Evolutionary conservation across 2,888 invertebrate genomes (phyloP).

Genomic region (Drosophila ustulata): DNA sequence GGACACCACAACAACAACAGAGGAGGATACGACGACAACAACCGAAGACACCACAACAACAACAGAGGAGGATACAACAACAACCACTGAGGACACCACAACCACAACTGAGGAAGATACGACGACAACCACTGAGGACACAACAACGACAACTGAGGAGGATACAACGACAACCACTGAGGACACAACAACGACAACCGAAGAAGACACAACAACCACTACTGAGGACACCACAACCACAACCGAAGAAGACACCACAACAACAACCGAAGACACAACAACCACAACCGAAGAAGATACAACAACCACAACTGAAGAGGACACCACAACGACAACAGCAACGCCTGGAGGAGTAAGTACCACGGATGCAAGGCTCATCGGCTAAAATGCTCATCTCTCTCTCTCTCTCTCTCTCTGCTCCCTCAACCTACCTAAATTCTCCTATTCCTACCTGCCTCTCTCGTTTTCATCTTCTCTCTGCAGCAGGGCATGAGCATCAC

Average conservation of each 20-base stretch:
- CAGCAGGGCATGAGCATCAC: neutral
- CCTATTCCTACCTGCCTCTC: neutral
- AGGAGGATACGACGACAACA: too few relatives aligned
- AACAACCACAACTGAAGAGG: neutral
- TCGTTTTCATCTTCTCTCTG: neutral
- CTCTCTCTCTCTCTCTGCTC: neutral
- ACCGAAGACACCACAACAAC: too few relatives aligned
- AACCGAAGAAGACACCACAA: neutral
- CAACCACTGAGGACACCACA: too few relatives aligned
- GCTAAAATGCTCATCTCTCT: neutral
- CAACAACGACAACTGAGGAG: neutral
- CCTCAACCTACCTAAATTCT: too few relatives aligned
- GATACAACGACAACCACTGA: neutral
- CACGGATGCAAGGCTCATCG: slow-evolving; percentile 2
- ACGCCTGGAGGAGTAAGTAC: neutral
- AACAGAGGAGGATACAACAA: too few relatives aligned
- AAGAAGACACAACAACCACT: neutral
- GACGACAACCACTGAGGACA: neutral
- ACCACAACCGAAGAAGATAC: neutral
- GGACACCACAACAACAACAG: too few relatives aligned
- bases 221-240: neutral
- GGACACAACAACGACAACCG: neutral
- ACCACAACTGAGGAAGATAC: too few relatives aligned
- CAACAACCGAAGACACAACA: neutral
- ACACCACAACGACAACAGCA: neutral